phyloP scores from a whole-genome alignment of 2,113 vertebrate genomes.

The Hiodon tergisus region DNA sequence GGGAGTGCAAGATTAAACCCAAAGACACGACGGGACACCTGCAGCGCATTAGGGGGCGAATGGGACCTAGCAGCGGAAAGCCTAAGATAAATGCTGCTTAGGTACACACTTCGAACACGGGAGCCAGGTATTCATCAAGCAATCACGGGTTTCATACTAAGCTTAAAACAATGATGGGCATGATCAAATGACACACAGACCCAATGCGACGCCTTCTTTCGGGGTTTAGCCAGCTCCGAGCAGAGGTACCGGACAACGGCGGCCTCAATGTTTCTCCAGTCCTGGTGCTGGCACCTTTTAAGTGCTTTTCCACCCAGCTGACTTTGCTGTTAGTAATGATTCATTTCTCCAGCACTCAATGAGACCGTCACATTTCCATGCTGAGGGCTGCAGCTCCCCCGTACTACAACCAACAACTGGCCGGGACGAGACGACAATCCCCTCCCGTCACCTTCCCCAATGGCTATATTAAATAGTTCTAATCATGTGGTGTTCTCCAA shows the following conservation, averaged over 20 bases:
- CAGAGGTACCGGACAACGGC: neutral
- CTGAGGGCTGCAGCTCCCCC: neutral
- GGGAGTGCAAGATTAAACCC: neutral
- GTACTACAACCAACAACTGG: slow-evolving; percentile 6
- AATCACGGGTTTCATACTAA: neutral
- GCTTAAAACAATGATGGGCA: neutral
- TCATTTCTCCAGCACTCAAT: neutral
- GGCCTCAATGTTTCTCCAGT: neutral
- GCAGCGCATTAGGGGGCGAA: neutral
- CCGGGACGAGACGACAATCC: slow-evolving; percentile 17
- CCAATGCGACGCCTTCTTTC: slow-evolving; percentile 1
- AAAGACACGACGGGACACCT: neutral
- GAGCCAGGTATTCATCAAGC: too few species aligned
- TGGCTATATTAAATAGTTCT: slow-evolving; percentile 20
- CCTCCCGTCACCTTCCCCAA: neutral
- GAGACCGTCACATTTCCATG: neutral
- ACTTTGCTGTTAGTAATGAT: neutral
- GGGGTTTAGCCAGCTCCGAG: neutral
- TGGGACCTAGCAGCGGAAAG: neutral
- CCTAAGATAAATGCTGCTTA: neutral
- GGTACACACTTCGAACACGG: neutral
- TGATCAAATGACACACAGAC: neutral
- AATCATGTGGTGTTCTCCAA: neutral
- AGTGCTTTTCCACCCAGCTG: too few species aligned
- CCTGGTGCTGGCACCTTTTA: neutral